These are phyloP conservation scores for Lissocephala sabroskyi DNA, from an alignment of 2,888 invertebrate genomes.

Conservation along the genomic window DNA sequence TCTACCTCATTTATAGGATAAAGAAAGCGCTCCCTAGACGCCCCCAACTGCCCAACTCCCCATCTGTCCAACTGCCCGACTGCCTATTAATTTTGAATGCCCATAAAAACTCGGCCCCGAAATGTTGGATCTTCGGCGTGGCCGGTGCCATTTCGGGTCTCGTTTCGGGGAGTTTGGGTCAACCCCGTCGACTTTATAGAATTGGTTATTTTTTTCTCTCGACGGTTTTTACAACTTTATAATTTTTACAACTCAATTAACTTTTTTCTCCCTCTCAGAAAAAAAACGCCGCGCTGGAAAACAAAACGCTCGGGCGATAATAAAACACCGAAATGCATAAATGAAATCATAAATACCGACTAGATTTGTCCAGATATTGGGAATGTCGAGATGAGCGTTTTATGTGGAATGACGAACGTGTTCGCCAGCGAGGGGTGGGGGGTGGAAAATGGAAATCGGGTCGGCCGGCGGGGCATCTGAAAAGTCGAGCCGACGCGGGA, in stretches of 20 bases:
- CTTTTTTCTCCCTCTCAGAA: constrained; percentile 30
- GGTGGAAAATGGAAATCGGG: constrained; percentile 39
- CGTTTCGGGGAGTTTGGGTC: constrained; percentile 11
- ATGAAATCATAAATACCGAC: constrained; percentile 62
- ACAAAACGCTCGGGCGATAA: constrained; percentile 22
- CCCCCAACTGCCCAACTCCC: no score
- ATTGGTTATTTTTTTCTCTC: neutral
- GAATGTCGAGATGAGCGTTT: constrained; percentile 37
- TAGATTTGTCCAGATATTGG: constrained; percentile 24
- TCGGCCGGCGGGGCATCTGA: constrained; percentile 39
- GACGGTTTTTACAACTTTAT: constrained; percentile 53
- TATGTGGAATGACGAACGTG: constrained; percentile 19
- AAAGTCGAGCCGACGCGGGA: constrained; percentile 26
- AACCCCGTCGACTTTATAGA: neutral
- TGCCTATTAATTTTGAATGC: no score
- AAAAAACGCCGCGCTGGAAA: constrained; percentile 19
- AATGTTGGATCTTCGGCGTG: no score
- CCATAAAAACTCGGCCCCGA: no score
- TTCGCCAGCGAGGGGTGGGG: constrained; percentile 31
- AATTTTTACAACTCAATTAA: constrained; percentile 63
- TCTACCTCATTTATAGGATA: no score
- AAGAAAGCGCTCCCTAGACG: no score
- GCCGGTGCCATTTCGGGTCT: no score
- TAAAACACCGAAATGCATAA: constrained; percentile 58
- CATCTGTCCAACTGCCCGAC: neutral